phyloP scores from a whole-genome alignment of 2,113 vertebrate genomes.

The Thinocorus orbignyianus region DNA sequence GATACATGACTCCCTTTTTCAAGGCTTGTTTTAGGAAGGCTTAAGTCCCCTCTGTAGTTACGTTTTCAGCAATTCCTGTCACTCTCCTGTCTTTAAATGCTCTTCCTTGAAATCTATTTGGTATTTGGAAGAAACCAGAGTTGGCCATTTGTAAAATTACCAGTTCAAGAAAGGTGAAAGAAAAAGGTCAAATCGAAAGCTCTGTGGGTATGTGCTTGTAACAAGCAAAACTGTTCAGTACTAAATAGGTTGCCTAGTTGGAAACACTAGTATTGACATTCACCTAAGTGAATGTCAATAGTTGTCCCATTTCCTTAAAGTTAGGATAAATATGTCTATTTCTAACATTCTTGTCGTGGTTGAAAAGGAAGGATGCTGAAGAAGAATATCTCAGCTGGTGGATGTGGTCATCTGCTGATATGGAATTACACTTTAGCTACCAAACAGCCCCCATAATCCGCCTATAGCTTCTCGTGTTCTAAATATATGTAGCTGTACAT shows the following conservation, averaged over 20 bases:
- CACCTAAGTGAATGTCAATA: not conserved
- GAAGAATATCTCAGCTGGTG: not conserved
- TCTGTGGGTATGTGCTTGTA: not conserved
- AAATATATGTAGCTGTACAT: not conserved
- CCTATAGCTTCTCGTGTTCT: not conserved
- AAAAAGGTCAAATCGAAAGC: not conserved
- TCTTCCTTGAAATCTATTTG: not conserved
- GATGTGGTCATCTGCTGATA: not conserved
- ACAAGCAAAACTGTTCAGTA: not conserved
- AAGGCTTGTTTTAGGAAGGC: not conserved
- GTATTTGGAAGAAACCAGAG: not conserved
- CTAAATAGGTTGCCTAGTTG: not conserved
- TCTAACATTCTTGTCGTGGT: rapidly evolving
- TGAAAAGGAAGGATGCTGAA: not conserved
- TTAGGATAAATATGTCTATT: not conserved
- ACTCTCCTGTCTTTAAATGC: not conserved
- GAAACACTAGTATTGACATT: not conserved
- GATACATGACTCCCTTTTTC: rapidly evolving
- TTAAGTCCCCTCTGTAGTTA: not conserved
- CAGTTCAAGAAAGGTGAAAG: not conserved
- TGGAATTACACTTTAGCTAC: not conserved
- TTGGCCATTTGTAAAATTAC: not conserved
- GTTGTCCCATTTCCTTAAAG: not conserved
- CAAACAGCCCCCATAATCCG: not conserved
- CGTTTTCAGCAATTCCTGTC: not conserved